Conservation (phyloP, 2,113 vertebrate species). For the Polypterus bichir region DNA sequence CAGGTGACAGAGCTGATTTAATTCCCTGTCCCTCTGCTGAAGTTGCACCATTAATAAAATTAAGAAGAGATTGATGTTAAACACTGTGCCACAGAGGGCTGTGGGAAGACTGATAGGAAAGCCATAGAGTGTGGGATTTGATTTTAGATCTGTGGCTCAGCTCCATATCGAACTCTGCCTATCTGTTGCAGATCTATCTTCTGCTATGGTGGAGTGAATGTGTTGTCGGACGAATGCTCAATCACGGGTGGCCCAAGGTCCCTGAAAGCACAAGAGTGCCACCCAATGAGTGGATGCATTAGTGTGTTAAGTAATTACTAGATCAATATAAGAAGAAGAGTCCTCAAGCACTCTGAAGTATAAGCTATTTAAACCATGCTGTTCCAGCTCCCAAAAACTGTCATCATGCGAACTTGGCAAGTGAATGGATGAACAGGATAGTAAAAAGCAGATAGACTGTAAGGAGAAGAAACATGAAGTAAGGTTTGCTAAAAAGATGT, state of each 20-base stretch:
- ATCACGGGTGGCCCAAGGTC: background rate
- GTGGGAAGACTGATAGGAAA: background rate
- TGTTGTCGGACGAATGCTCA: background rate
- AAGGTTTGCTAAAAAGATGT: too few relatives aligned
- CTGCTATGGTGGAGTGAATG: background rate
- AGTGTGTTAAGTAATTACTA: too few relatives aligned
- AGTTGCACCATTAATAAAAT: slow-evolving; percentile 2
- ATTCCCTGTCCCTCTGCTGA: slow-evolving; percentile 2
- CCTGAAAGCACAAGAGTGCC: background rate
- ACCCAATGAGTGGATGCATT: background rate
- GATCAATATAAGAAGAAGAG: too few relatives aligned
- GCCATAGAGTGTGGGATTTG: background rate
- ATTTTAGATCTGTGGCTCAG: background rate
- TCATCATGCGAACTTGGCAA: too few relatives aligned
- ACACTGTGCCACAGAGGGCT: background rate
- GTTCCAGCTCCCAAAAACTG: too few relatives aligned
- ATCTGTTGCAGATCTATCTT: background rate
- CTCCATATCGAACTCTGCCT: background rate
- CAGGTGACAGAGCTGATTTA: slow-evolving; percentile 3
- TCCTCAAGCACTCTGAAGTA: too few relatives aligned
- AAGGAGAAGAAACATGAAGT: too few relatives aligned
- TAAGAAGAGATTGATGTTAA: slow-evolving; percentile 3
- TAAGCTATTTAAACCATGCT: too few relatives aligned
- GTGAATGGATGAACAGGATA: too few relatives aligned
- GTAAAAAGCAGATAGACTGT: too few relatives aligned